phyloP scores from a whole-genome alignment of 2,797 vertebrate species.

The Pangasius sanitwongsei region DNA sequence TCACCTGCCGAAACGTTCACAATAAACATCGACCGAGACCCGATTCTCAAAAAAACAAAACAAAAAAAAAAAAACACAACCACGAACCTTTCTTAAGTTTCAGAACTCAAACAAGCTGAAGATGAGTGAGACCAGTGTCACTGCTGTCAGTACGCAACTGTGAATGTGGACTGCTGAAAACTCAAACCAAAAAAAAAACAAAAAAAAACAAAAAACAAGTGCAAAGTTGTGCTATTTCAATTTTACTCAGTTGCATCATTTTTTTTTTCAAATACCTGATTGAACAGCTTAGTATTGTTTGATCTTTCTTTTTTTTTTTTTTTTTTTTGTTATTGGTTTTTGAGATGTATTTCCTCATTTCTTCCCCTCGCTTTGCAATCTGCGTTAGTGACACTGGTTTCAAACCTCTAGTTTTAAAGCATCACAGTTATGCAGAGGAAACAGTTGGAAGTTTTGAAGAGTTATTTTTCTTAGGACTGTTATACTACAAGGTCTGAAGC shows the following conservation, averaged over 20 bases:
- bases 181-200: conserved; percentile 54
- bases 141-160: conserved; percentile 48
- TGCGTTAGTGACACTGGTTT: conserved; percentile 71
- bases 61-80: background rate
- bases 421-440: conserved; percentile 67
- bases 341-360: background rate
- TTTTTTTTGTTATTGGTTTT: conserved; percentile 1
- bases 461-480: conserved; percentile 75
- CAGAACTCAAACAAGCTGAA: conserved; percentile 34
- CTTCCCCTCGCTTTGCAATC: background rate
- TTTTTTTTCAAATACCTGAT: background rate
- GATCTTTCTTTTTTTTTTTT: background rate
- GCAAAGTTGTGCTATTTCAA: background rate
- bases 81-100: conserved; percentile 57
- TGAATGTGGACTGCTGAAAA: conserved; percentile 54
- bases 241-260: background rate
- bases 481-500: conserved; percentile 78
- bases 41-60: background rate
- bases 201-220: conserved; percentile 53
- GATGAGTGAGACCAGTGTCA: conserved; percentile 68
- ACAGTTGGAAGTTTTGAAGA: conserved; percentile 65
- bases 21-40: conserved; percentile 54
- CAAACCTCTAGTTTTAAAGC: conserved; percentile 63
- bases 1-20: conserved; percentile 72
- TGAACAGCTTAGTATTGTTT: background rate